Conservation (phyloP, 2,113 vertebrate genomes). For the Chrysemys picta region DNA sequence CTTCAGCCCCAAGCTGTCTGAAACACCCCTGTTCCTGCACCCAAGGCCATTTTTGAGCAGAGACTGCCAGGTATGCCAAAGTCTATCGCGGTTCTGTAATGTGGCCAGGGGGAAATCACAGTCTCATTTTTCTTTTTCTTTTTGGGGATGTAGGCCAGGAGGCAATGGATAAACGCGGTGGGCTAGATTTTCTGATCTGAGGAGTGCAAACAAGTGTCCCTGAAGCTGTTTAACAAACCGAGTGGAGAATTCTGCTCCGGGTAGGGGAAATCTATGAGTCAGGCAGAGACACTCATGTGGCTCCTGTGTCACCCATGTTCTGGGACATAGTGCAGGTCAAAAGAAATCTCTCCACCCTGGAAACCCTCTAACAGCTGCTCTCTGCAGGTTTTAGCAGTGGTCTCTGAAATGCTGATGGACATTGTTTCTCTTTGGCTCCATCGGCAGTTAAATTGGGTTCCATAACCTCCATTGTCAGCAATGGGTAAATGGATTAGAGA, state of each 20-base stretch:
- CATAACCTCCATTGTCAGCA: background rate
- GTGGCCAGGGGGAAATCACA: background rate
- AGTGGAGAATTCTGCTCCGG: background rate
- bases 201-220: background rate
- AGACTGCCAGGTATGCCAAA: background rate
- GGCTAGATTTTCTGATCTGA: background rate
- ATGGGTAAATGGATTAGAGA: background rate
- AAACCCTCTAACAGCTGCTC: background rate
- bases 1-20: conserved; percentile 46
- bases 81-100: background rate
- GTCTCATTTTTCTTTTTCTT: background rate
- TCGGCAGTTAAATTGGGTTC: background rate
- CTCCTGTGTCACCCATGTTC: background rate
- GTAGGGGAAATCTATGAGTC: background rate
- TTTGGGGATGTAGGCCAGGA: background rate
- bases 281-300: background rate
- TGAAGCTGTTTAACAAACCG: background rate
- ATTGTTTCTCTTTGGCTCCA: background rate
- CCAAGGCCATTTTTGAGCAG: background rate
- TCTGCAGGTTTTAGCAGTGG: background rate
- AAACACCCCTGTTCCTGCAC: background rate
- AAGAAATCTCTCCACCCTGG: background rate
- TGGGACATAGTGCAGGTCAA: background rate
- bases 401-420: background rate
- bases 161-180: fast-evolving